A percentile compares a stretch with the other conserved stretches of the same genome.
Conservation (phyloP, 2,888 invertebrate species). For the Dorcus hopei region DNA sequence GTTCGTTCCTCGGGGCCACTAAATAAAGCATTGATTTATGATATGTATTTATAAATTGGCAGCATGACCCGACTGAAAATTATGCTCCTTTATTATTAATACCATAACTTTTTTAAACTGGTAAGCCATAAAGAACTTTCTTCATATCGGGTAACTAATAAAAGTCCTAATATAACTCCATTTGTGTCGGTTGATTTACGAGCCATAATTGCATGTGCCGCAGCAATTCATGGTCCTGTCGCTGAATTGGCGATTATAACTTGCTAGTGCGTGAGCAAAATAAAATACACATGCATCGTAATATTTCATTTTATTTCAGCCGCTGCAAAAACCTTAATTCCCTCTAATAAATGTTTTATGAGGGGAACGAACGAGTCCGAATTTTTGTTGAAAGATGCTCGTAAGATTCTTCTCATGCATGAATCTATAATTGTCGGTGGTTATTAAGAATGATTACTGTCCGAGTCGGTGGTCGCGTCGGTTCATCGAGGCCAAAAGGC, state of each 20-base stretch:
- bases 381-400: no score
- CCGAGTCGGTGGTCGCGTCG: conserved; percentile 19
- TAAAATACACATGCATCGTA: conserved; percentile 36
- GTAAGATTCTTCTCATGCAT: no score
- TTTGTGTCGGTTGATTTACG: conserved; percentile 44
- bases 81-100: conserved; percentile 21
- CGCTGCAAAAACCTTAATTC: conserved; percentile 23
- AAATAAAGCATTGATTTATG: no score
- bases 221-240: conserved; percentile 39
- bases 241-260: conserved; percentile 35
- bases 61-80: conserved; percentile 19
- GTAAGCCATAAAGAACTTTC: conserved; percentile 28
- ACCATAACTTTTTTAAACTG: conserved; percentile 12
- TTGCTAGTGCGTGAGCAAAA: conserved; percentile 36
- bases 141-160: conserved; percentile 30
- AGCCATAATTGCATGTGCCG: conserved; percentile 45
- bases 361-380: not conserved
- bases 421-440: not conserved
- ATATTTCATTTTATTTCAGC: conserved; percentile 35
- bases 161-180: conserved; percentile 44
- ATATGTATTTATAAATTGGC: not conserved
- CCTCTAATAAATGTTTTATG: not conserved
- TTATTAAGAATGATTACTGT: conserved; percentile 12
- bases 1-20: no score
- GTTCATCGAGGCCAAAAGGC: conserved; percentile 35